Percentiles rank a stretch among this genome's conserved stretches.
Conservation (phyloP, 2,113 vertebrate species). For the Sorex araneus region DNA sequence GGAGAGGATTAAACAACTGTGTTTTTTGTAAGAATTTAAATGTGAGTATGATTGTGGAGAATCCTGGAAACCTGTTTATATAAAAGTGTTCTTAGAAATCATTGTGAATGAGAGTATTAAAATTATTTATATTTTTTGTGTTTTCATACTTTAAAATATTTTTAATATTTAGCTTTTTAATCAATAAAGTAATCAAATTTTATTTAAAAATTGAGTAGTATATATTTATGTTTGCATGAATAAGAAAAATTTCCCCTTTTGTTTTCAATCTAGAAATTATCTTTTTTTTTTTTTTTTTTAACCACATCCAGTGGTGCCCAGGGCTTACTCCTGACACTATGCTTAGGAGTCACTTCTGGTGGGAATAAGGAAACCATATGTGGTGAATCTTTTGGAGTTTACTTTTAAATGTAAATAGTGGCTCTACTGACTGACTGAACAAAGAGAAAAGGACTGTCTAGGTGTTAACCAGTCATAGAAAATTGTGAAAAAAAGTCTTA, state of each 20-base stretch:
- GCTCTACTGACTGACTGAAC: neutral
- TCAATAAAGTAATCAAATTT: neutral
- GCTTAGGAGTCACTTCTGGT: too few relatives aligned
- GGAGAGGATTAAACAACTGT: neutral
- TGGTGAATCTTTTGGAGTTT: neutral
- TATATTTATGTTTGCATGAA: neutral
- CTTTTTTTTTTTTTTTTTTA: neutral
- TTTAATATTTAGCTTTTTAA: neutral
- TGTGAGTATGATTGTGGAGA: neutral
- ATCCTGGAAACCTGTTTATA: neutral
- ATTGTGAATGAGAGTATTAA: neutral
- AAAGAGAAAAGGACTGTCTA: neutral
- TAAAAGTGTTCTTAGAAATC: neutral
- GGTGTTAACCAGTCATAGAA: neutral
- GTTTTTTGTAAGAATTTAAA: neutral
- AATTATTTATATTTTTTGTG: constrained; percentile 17
- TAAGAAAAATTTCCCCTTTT: neutral
- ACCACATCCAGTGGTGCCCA: too few relatives aligned
- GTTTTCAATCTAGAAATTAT: too few relatives aligned
- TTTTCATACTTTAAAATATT: constrained; percentile 16
- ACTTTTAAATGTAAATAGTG: neutral
- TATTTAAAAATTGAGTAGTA: too few relatives aligned
- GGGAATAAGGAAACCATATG: too few relatives aligned
- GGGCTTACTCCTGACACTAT: too few relatives aligned
- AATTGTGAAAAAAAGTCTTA: neutral